Evolutionary conservation across 2,797 vertebrate genomes (phyloP).

Genomic region (Myiotriccus ornatus): DNA sequence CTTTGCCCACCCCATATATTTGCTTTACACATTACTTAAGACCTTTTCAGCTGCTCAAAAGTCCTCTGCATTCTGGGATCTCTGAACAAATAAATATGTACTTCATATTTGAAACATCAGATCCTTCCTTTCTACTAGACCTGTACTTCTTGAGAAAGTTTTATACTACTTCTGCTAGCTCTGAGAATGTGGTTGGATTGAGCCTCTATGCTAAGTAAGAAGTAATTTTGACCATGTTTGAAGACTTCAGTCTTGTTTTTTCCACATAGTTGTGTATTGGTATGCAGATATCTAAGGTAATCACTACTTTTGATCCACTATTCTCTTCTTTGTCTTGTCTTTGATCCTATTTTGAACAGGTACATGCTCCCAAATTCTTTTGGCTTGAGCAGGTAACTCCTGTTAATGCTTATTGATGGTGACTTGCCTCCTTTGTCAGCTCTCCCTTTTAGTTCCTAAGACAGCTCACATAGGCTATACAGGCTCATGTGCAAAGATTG

Average conservation of each 20-base stretch:
- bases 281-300: background rate
- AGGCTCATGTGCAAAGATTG: background rate
- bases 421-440: background rate
- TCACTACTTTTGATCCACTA: background rate
- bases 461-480: background rate
- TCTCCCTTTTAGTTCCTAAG: background rate
- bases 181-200: background rate
- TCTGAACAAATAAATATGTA: background rate
- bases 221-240: background rate
- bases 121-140: background rate
- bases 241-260: background rate
- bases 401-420: background rate
- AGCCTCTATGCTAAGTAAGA: background rate
- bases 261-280: background rate
- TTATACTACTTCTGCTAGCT: background rate
- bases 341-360: background rate
- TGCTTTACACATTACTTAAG: background rate
- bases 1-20: background rate
- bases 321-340: background rate
- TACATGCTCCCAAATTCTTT: background rate
- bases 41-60: background rate
- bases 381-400: background rate
- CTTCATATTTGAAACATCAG: background rate
- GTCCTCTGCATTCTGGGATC: background rate
- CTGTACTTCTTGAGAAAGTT: background rate